Percentiles rank a stretch among this genome's conserved stretches.
phyloP scores from a whole-genome alignment of 1,140 invertebrate genomes.

The Harlomillsia oculata region DNA sequence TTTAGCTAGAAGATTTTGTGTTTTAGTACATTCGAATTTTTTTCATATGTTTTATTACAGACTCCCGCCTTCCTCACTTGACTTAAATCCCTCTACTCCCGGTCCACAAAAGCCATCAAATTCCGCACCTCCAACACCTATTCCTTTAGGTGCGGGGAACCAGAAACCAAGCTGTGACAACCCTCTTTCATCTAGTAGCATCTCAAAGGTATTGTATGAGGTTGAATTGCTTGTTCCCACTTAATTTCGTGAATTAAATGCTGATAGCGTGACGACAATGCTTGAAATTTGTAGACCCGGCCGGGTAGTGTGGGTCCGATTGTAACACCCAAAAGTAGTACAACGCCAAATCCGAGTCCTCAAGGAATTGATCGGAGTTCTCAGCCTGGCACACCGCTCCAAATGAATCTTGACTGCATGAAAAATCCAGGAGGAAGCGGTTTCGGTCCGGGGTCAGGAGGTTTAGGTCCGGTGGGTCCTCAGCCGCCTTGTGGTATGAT shows the following conservation, averaged over 20 bases:
- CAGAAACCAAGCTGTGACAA: conserved; percentile 28
- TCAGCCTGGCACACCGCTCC: conserved; percentile 35
- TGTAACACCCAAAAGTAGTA: conserved; percentile 31
- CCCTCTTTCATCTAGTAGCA: conserved; percentile 16
- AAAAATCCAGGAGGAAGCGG: conserved; percentile 19
- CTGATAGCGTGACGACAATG: no score
- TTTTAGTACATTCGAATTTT: background rate
- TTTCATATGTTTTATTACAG: conserved; percentile 33
- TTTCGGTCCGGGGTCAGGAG: conserved; percentile 18
- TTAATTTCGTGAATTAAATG: no score
- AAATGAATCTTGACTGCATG: conserved; percentile 33
- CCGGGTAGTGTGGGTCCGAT: conserved; percentile 35
- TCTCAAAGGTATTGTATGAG: conserved; percentile 32
- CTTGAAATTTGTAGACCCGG: conserved; percentile 22
- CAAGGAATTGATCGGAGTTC: conserved; percentile 29
- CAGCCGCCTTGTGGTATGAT: conserved; percentile 29
- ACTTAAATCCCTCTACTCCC: conserved; percentile 35
- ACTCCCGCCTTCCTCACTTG: conserved; percentile 35
- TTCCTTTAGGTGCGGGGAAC: conserved; percentile 26
- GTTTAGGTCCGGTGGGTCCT: conserved; percentile 12
- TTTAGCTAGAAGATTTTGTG: background rate
- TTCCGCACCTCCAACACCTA: conserved; percentile 33
- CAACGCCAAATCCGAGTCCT: conserved; percentile 35
- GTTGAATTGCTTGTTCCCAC: no score
- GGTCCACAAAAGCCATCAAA: conserved; percentile 34